Percentiles rank a stretch among this genome's conserved stretches.
Evolutionary conservation across 2,113 vertebrate genomes (phyloP).

Genomic region (Smithornis capensis): DNA sequence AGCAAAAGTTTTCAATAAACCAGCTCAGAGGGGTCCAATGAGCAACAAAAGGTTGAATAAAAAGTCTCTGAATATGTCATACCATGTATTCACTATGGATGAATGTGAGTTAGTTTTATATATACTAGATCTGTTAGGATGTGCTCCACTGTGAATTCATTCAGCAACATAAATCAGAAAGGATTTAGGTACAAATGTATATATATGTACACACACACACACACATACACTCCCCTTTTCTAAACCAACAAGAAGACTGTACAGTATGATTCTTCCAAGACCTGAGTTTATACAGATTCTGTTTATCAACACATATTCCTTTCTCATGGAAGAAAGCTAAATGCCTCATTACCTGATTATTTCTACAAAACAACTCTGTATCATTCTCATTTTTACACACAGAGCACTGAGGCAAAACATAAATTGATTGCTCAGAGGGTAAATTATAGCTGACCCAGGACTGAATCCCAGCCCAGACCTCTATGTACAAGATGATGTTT

Average conservation of each 20-base stretch:
- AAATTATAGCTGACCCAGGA: not conserved
- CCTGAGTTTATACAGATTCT: not conserved
- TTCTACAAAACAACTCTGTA: not conserved
- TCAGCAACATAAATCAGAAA: not conserved
- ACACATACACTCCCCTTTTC: fast-evolving
- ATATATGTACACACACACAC: not conserved
- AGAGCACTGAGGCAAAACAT: not conserved
- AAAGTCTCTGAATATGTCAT: not conserved
- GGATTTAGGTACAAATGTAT: not conserved
- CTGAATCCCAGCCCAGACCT: not conserved
- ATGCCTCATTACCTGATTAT: not conserved
- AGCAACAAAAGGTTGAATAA: not conserved
- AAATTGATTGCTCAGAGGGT: not conserved
- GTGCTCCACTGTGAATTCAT: not conserved
- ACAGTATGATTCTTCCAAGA: not conserved
- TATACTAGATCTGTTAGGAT: not conserved
- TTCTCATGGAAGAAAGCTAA: not conserved
- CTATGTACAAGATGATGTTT: not conserved
- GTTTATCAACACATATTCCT: not conserved
- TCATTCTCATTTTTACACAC: conserved; percentile 4
- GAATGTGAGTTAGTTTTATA: not conserved
- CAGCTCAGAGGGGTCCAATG: not conserved
- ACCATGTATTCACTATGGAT: not conserved
- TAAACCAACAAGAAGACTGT: not conserved
- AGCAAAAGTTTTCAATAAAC: not conserved